Evolutionary conservation across 53 echinoderm and acorn worm species (phyloP), one percentile per base, ranked within the genome.

Genomic region (Stichopus horrens): DNA sequence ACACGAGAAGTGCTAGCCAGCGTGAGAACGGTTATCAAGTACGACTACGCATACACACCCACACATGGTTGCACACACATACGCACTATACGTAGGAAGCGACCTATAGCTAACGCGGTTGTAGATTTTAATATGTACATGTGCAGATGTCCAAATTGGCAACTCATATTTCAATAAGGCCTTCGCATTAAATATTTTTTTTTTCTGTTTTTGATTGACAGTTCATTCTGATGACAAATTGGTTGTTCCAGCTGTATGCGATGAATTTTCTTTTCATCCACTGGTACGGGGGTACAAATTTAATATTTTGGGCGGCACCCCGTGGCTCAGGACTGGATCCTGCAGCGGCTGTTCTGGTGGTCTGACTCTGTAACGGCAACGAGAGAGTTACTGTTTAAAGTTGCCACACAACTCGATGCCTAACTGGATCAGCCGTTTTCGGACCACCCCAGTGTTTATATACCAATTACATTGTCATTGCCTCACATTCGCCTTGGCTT

Each of bases 331-430:
- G 87, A 54, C 74, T 8, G 74, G 63, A 79, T 58, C 77, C 71
- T 52, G 84, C 79, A 55, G 77, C 86, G 86, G 63, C 92, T 73
- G 63, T 68, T 86, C 51, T 89, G 92, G 92, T 92, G 92, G 92
- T 92, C 87, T 58, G 74, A 87, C 56, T 54, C 75, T 74, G 52
- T 54, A 22, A 74, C 74, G 74, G 54, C 87, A 87, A 87, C 19
- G 58, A 89, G 92, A 92, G 92, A 92, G 92, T 92, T 77, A 92
- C 92, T 89, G 92, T 92, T 92, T 92, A 92, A 92, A 92, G 76
- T 92, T 89, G 80, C 92, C 92, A 92, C 92, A 92, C 92, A 92
- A 89, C 89, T 89, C 66, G 92, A 86, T 79, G 89, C 83, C 55
- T 74, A 89, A 92, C 89, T 67, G 57, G 89, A 92, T 86, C 83